These are phyloP conservation scores for Plebejus melissa DNA, from an alignment of 2,888 invertebrate genomes.

Conservation along the genomic window DNA sequence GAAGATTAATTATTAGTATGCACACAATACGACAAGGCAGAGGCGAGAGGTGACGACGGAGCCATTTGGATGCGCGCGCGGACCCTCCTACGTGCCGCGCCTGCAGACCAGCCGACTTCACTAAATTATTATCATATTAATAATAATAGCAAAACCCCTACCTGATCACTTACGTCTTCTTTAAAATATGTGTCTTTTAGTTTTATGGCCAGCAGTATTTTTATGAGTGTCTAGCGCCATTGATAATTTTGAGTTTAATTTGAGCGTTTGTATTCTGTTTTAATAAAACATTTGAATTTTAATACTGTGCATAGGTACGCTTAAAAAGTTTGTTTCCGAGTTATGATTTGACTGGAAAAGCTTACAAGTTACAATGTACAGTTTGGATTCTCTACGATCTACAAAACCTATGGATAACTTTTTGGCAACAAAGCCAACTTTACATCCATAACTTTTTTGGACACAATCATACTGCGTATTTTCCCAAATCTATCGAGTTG, in stretches of 20 bases:
- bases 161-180: constrained; percentile 31
- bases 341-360: neutral
- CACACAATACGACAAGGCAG: constrained; percentile 53
- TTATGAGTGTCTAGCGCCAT: neutral
- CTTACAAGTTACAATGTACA: neutral
- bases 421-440: no score
- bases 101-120: constrained; percentile 45
- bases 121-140: constrained; percentile 54
- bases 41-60: constrained; percentile 66
- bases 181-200: constrained; percentile 11
- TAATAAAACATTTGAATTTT: neutral
- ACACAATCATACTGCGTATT: neutral
- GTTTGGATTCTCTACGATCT: neutral
- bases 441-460: no score
- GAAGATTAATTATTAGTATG: constrained; percentile 65
- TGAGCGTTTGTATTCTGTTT: neutral
- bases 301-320: neutral
- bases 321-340: neutral
- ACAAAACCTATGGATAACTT: neutral
- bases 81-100: constrained; percentile 50
- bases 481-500: neutral
- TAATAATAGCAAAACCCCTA: constrained; percentile 44
- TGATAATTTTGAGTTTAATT: neutral
- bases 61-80: constrained; percentile 62
- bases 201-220: constrained; percentile 6